Evolutionary conservation across 1,140 invertebrate genomes (phyloP).

Genomic region (Lucilia sericata): DNA sequence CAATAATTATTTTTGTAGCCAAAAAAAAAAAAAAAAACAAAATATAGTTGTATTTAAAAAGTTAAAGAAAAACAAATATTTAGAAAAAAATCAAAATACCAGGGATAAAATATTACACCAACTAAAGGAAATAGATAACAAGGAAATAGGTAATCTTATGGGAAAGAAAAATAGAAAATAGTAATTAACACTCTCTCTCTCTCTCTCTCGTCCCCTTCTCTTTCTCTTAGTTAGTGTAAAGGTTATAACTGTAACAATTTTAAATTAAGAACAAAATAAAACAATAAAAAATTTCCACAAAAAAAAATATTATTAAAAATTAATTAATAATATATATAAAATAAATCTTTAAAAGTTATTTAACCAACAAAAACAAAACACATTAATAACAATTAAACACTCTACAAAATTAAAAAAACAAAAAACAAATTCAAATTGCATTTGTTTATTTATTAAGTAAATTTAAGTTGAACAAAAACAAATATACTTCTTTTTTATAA

Average conservation of each 20-base stretch:
- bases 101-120: conserved; percentile 14
- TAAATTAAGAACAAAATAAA: not conserved
- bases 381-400: not conserved
- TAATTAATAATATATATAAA: not conserved
- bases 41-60: conserved; percentile 33
- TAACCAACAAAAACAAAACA: not conserved
- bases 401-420: conserved; percentile 28
- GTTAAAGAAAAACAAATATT: conserved; percentile 29
- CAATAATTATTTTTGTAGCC: conserved; percentile 3
- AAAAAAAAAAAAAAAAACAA: not conserved
- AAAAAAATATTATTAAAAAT: not conserved
- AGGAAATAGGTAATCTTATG: not conserved
- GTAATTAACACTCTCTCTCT: too few relatives aligned
- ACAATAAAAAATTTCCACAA: not conserved
- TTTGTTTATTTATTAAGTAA: conserved; percentile 44
- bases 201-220: too few relatives aligned
- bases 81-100: conserved; percentile 2
- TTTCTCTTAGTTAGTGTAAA: too few relatives aligned
- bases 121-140: not conserved
- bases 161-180: too few relatives aligned
- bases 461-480: conserved; percentile 30
- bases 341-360: not conserved
- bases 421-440: conserved; percentile 42
- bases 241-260: too few relatives aligned
- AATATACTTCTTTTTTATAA: conserved; percentile 18